phyloP scores from a whole-genome alignment of 2,113 vertebrate species.

The Actinemys pallida region DNA sequence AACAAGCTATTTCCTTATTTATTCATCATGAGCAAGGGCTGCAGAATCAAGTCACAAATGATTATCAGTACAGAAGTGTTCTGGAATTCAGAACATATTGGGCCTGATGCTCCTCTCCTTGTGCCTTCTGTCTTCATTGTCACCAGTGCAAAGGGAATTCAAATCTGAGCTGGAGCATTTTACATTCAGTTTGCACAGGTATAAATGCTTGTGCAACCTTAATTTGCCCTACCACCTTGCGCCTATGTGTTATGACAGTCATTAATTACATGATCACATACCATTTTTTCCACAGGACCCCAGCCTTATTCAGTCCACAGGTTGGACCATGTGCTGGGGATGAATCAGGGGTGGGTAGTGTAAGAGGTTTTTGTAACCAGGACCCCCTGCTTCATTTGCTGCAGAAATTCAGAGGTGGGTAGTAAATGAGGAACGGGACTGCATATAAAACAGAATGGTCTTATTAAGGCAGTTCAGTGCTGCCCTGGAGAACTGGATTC shows the following conservation, averaged over 20 bases:
- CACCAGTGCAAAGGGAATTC: background rate
- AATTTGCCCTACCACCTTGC: background rate
- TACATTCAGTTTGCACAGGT: no score
- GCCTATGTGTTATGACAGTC: background rate
- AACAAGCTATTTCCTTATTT: background rate
- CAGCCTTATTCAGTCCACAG: background rate
- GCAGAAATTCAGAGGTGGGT: background rate
- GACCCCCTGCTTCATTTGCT: background rate
- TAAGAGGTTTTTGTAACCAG: background rate
- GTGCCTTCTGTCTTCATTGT: background rate
- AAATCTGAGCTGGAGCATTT: no score
- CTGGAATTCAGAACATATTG: background rate
- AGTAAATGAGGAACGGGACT: background rate
- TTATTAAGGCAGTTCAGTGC: background rate
- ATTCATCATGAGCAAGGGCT: background rate
- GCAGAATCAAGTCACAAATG: background rate
- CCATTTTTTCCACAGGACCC: background rate
- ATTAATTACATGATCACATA: background rate
- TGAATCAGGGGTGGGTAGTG: background rate
- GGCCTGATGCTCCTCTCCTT: background rate
- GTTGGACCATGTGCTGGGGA: background rate
- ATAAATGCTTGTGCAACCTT: no score
- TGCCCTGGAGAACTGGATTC: background rate
- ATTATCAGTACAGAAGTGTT: background rate
- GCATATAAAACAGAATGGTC: background rate